phyloP scores from a whole-genome alignment of 35 echinoderm and acorn worm species.

The Strongylocentrotus purpuratus region DNA sequence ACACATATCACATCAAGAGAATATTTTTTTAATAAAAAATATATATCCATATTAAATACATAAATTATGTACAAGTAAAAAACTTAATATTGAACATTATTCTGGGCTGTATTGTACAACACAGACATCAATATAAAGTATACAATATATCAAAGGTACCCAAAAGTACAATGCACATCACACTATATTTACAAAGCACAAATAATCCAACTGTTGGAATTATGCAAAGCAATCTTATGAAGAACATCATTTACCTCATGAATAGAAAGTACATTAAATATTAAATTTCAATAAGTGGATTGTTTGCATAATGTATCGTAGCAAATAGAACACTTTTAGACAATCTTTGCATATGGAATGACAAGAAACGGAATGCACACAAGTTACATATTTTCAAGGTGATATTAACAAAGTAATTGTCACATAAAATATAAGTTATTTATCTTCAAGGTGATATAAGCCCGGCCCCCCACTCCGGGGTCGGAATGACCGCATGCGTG shows the following conservation, averaged over 20 bases:
- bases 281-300: too few species aligned
- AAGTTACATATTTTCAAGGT: too few species aligned
- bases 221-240: background rate
- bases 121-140: background rate
- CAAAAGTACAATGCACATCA: background rate
- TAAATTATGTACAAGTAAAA: background rate
- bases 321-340: too few species aligned
- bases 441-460: too few species aligned
- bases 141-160: background rate
- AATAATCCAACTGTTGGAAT: background rate
- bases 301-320: too few species aligned
- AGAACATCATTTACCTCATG: background rate
- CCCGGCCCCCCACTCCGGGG: too few species aligned
- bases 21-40: background rate
- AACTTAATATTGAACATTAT: background rate
- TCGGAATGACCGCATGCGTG: too few species aligned
- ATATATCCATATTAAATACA: background rate
- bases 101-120: background rate
- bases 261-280: background rate
- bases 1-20: background rate
- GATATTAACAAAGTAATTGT: too few species aligned
- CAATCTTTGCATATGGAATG: too few species aligned
- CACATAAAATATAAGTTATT: too few species aligned
- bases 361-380: too few species aligned
- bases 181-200: background rate